A percentile compares a stretch with the other conserved stretches of the same genome.
Evolutionary conservation across 2,797 vertebrate species (phyloP).

Genomic region (Neoniphon sammara): DNA sequence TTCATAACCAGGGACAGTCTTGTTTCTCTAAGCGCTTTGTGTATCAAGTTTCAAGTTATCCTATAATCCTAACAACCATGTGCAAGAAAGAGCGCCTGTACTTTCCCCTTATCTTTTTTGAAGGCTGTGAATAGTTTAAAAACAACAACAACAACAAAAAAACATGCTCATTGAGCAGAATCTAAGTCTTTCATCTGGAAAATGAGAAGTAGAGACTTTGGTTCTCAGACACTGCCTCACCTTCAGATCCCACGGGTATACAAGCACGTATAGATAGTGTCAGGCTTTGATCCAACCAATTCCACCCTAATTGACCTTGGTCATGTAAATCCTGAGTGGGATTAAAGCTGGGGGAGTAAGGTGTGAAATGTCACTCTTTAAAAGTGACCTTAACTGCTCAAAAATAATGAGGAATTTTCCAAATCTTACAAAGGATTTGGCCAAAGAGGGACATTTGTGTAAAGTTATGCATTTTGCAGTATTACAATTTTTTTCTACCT

Average conservation of each 20-base stretch:
- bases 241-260: conserved; percentile 55
- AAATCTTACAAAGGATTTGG: background rate
- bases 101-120: conserved; percentile 29
- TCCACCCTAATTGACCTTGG: conserved; percentile 50
- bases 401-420: background rate
- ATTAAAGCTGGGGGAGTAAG: background rate
- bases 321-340: conserved; percentile 17
- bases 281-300: conserved; percentile 59
- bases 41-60: conserved; percentile 10
- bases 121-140: conserved; percentile 2
- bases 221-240: conserved; percentile 44
- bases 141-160: too few relatives aligned
- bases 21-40: background rate
- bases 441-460: background rate
- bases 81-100: conserved; percentile 2
- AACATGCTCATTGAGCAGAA: conserved; percentile 10
- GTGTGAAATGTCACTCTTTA: background rate
- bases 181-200: conserved; percentile 18
- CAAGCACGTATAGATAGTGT: conserved; percentile 49
- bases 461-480: conserved; percentile 28
- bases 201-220: conserved; percentile 18
- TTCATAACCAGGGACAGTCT: background rate
- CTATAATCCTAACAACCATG: conserved; percentile 9
- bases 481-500: conserved; percentile 11
- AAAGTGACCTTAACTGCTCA: conserved; percentile 3